Conservation (phyloP, 2,888 invertebrate species). For the Pomacea canaliculata region DNA sequence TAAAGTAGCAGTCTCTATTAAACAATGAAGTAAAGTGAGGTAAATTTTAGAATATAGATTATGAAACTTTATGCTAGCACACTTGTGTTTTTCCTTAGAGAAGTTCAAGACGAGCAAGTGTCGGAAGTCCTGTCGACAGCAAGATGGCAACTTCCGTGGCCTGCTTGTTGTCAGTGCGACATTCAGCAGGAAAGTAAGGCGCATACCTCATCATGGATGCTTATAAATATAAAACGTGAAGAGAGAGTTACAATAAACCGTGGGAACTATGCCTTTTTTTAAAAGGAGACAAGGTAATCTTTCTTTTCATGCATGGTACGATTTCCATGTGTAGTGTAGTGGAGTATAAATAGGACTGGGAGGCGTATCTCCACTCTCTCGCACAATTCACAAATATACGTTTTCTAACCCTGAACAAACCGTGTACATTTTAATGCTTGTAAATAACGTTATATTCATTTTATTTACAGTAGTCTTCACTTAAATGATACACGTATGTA, state of each 20-base stretch:
- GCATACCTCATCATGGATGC: not conserved
- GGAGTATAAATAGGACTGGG: not conserved
- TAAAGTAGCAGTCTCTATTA: too few species aligned
- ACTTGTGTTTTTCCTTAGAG: too few species aligned
- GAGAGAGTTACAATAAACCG: not conserved
- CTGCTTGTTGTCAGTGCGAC: not conserved
- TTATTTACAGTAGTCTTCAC: too few species aligned
- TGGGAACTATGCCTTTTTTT: conserved; percentile 24
- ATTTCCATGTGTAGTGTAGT: not conserved
- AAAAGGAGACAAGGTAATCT: conserved; percentile 24
- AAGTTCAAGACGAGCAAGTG: conserved; percentile 3
- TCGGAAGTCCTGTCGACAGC: conserved; percentile 2
- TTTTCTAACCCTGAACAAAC: not conserved
- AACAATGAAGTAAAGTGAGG: too few species aligned
- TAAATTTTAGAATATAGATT: too few species aligned
- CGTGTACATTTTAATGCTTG: too few species aligned
- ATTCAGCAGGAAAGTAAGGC: not conserved
- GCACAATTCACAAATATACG: not conserved
- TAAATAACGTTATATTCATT: too few species aligned
- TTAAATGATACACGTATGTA: too few species aligned
- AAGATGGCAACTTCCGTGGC: conserved; percentile 30
- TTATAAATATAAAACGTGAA: not conserved
- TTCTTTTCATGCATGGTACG: not conserved
- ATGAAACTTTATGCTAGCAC: too few species aligned
- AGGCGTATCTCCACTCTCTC: conserved; percentile 23